Evolutionary conservation across 1,140 invertebrate species (phyloP).

Genomic region (Danaus plexippus): DNA sequence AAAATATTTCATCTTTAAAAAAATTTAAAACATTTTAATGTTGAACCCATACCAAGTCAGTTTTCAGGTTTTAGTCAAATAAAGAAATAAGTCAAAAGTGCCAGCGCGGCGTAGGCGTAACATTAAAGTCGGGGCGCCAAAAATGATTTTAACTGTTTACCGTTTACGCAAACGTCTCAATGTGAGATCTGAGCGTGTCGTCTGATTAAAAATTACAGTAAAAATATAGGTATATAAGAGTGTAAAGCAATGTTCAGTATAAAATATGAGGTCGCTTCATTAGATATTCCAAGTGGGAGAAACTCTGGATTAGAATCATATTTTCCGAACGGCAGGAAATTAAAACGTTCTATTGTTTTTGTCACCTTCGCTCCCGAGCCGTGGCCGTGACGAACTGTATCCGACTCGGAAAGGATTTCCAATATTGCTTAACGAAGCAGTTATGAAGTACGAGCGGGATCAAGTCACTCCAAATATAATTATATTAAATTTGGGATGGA

Average conservation of each 20-base stretch:
- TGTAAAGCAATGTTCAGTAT: background rate
- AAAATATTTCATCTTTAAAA: no score
- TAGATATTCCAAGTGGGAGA: conserved; percentile 2
- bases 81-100: conserved; percentile 1
- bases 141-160: background rate
- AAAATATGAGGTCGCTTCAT: conserved; percentile 11
- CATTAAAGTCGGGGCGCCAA: background rate
- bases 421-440: conserved; percentile 10
- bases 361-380: conserved; percentile 5
- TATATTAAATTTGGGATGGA: conserved; percentile 8
- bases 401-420: conserved; percentile 9
- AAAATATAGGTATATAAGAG: conserved; percentile 1
- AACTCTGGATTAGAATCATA: conserved; percentile 7
- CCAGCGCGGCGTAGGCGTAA: background rate
- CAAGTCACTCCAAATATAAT: conserved; percentile 3
- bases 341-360: conserved; percentile 11
- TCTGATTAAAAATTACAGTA: background rate
- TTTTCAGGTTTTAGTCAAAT: no score
- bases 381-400: conserved; percentile 4
- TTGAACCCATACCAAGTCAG: no score
- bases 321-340: conserved; percentile 13
- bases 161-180: background rate
- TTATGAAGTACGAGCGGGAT: conserved; percentile 4
- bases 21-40: no score
- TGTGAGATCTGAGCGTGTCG: background rate